Evolutionary conservation across 30 jellyfish, hydroid and myxozoan genomes (phyloP).

Genomic region (Aurelia aurita): DNA sequence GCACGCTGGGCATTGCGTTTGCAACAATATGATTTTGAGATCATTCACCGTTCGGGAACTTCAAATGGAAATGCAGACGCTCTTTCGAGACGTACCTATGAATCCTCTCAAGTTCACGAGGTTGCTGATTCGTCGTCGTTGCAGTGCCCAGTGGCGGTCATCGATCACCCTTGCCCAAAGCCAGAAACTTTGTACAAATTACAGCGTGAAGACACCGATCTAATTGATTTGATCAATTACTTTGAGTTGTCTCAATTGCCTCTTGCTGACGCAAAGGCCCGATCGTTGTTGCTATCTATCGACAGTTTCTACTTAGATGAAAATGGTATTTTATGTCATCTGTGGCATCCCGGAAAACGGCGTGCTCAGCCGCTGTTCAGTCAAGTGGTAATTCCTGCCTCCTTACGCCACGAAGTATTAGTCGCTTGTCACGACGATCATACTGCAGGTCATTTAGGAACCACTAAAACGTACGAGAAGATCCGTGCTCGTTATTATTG

Average conservation of each 20-base stretch:
- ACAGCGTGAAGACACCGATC: slow-evolving; percentile 34
- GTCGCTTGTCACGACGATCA: slow-evolving; percentile 60
- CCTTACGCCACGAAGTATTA: slow-evolving; percentile 28
- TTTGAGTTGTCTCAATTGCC: slow-evolving; percentile 16
- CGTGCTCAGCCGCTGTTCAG: neutral
- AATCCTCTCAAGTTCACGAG: neutral
- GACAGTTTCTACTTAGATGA: slow-evolving; percentile 35
- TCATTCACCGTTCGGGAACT: neutral
- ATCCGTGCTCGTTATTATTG: slow-evolving; percentile 40
- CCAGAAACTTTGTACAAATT: neutral
- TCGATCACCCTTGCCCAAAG: slow-evolving; percentile 11
- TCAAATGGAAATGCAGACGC: neutral
- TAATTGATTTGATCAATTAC: neutral
- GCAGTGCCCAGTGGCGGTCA: slow-evolving; percentile 1
- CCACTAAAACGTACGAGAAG: slow-evolving; percentile 47
- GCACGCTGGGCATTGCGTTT: neutral
- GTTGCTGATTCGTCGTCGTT: neutral
- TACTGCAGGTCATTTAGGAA: slow-evolving; percentile 57
- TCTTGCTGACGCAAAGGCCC: slow-evolving; percentile 1
- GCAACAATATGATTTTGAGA: neutral
- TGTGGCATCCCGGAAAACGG: slow-evolving; percentile 57
- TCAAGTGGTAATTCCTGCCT: slow-evolving; percentile 61
- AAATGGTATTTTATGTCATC: slow-evolving; percentile 54
- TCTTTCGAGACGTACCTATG: neutral
- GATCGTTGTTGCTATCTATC: slow-evolving; percentile 27